Conservation (phyloP, 2,888 invertebrate genomes). For the Macaria notata region DNA sequence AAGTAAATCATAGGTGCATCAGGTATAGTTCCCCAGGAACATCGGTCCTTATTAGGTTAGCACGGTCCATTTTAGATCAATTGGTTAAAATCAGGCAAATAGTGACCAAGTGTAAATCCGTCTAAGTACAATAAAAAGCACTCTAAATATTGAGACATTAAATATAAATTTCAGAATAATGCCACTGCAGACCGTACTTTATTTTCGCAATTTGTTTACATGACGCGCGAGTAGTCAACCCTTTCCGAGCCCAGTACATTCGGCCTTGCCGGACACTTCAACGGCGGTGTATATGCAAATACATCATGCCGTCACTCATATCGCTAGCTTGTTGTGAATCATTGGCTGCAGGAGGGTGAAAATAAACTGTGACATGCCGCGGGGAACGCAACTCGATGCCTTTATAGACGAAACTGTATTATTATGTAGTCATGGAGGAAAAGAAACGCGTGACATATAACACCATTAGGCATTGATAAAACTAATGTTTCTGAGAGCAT, state of each 20-base stretch:
- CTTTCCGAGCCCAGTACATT: constrained; percentile 10
- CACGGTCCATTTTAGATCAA: no score
- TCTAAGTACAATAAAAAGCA: no score
- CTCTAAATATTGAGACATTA: no score
- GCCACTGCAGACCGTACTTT: background rate
- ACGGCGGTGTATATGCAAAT: constrained; percentile 30
- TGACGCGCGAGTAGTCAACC: constrained; percentile 9
- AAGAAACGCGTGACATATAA: no score
- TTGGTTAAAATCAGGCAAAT: no score
- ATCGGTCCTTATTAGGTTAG: no score
- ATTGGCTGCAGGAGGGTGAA: constrained; percentile 16
- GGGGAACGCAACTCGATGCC: constrained; percentile 11
- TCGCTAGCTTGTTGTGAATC: constrained; percentile 29
- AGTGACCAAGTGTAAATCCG: no score
- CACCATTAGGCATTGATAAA: no score
- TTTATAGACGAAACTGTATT: constrained; percentile 8
- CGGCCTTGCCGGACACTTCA: constrained; percentile 42
- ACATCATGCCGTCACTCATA: constrained; percentile 39
- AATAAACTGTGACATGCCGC: constrained; percentile 21
- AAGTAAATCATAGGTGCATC: no score
- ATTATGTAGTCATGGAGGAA: constrained; percentile 5
- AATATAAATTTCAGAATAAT: no score
- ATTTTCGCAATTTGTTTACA: constrained; percentile 7
- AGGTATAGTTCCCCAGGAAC: no score
- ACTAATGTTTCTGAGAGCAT: no score